These are phyloP conservation scores for Syrmaticus mikado DNA, from an alignment of 2,113 vertebrate species.

Conservation along the genomic window DNA sequence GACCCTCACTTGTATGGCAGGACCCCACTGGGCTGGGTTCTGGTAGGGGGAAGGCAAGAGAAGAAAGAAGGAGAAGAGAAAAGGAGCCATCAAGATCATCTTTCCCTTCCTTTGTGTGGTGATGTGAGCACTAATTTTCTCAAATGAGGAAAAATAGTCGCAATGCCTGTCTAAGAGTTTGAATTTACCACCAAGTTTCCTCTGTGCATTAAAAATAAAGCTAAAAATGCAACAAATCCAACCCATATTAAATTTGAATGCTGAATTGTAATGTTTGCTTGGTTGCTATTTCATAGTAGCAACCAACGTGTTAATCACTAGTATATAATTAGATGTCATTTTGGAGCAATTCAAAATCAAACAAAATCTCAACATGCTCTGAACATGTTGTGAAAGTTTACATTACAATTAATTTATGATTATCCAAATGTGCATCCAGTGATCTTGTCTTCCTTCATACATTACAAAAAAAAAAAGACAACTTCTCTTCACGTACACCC, in stretches of 20 bases:
- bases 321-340: constrained; percentile 75
- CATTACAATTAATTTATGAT: constrained; percentile 74
- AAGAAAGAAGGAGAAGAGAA: not conserved
- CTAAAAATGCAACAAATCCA: constrained; percentile 35
- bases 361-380: constrained; percentile 69
- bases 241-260: constrained; percentile 51
- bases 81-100: not conserved
- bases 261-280: constrained; percentile 54
- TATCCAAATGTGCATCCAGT: constrained; percentile 62
- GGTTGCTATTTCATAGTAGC: constrained; percentile 67
- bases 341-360: constrained; percentile 74
- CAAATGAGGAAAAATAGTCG: not conserved
- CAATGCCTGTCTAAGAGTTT: constrained; percentile 5
- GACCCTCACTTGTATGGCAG: not conserved
- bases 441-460: constrained; percentile 56
- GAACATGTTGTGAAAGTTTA: constrained; percentile 71
- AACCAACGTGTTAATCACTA: constrained; percentile 69
- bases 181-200: constrained; percentile 47
- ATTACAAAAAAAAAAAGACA: constrained; percentile 46
- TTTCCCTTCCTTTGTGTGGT: not conserved
- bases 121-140: constrained; percentile 39
- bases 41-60: accelerated
- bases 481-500: constrained; percentile 19
- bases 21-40: not conserved
- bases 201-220: constrained; percentile 4